These are phyloP conservation scores for Pygocentrus nattereri DNA, from an alignment of 2,797 vertebrate species.

Conservation along the genomic window DNA sequence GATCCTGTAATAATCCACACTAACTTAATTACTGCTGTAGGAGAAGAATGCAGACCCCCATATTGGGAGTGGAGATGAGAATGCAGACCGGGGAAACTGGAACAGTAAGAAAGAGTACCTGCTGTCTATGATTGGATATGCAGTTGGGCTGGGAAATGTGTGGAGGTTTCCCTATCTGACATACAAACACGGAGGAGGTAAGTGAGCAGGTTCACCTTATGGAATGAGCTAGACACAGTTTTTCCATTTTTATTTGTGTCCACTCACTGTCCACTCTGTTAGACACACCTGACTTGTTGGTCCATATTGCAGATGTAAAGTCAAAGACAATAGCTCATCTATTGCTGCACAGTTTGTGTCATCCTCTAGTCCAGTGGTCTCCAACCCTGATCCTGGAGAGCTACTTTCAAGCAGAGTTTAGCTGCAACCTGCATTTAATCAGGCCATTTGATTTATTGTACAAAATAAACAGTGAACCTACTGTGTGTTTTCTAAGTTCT, in stretches of 20 bases:
- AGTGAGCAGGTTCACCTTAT: background rate
- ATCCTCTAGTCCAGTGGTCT: too few species aligned
- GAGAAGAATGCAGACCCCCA: constrained; percentile 61
- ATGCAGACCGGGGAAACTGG: constrained; percentile 89
- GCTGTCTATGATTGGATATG: constrained; percentile 93
- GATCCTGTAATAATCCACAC: background rate
- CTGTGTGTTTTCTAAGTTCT: too few species aligned
- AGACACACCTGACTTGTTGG: too few species aligned
- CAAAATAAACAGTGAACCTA: too few species aligned
- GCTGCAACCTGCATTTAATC: too few species aligned
- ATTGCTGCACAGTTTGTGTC: too few species aligned
- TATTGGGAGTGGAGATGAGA: constrained; percentile 74
- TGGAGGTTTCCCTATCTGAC: constrained; percentile 96
- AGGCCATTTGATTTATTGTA: too few species aligned
- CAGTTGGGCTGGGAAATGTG: constrained; percentile 94
- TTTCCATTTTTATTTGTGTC: background rate
- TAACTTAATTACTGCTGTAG: constrained; percentile 13
- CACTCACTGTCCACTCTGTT: too few species aligned
- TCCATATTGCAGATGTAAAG: too few species aligned
- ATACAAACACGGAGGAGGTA: constrained; percentile 95
- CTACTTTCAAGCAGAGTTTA: too few species aligned
- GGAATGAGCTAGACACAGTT: background rate
- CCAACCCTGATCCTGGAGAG: too few species aligned
- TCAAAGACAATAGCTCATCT: too few species aligned
- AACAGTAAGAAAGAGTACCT: constrained; percentile 90